A percentile compares a stretch with the other conserved stretches of the same genome.
Conservation (phyloP, 2,113 vertebrate species). For the Neopipo cinnamomea region DNA sequence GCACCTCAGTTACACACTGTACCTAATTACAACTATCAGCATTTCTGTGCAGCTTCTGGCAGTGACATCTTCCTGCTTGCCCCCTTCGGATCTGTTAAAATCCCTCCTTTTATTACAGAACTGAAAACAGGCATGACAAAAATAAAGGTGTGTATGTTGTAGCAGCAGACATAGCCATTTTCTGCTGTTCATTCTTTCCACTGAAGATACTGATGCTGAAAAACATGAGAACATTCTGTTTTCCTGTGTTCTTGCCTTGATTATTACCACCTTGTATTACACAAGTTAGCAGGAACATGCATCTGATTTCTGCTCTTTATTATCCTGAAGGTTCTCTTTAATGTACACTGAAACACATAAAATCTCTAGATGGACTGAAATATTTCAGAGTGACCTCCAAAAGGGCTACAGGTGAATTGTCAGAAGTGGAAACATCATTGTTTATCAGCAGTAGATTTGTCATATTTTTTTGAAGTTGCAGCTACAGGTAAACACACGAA, state of each 20-base stretch:
- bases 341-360: slow-evolving; percentile 4
- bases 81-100: not conserved
- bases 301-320: slow-evolving; percentile 34
- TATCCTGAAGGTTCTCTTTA: slow-evolving; percentile 6
- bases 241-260: slow-evolving; percentile 2
- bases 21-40: not conserved
- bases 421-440: not conserved
- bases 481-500: not conserved
- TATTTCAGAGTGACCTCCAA: not conserved
- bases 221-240: not conserved
- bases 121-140: not conserved
- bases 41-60: not conserved
- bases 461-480: not conserved
- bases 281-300: slow-evolving; percentile 17
- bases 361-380: slow-evolving; percentile 17
- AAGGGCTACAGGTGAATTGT: not conserved
- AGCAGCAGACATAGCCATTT: not conserved
- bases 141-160: not conserved
- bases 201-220: not conserved
- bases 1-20: not conserved
- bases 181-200: not conserved
- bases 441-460: not conserved
- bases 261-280: slow-evolving; percentile 18
- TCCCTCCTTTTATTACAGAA: not conserved
- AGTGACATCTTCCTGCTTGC: not conserved